Percentiles rank a stretch among this genome's conserved stretches.
Evolutionary conservation across 2,113 vertebrate species (phyloP).

Genomic region (Dolichallabes microphthalmus): DNA sequence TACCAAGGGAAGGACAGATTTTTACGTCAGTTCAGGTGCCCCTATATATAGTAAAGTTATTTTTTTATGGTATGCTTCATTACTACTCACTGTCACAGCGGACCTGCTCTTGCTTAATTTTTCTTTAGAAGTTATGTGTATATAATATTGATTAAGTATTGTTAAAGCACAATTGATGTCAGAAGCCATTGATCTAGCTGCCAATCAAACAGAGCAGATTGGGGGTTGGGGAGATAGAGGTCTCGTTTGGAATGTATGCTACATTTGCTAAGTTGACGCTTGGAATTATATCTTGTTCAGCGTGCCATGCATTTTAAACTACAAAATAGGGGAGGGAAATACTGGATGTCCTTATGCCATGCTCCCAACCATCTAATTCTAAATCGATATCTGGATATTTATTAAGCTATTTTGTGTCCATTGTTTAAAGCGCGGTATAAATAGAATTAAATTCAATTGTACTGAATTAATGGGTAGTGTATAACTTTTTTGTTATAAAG

Average conservation of each 20-base stretch:
- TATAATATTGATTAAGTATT: background rate
- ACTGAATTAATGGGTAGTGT: background rate
- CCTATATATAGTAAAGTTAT: no score
- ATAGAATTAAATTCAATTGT: background rate
- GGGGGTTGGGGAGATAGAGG: background rate
- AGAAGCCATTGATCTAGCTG: slow-evolving; percentile 24
- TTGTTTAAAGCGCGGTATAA: background rate
- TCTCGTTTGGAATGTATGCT: background rate
- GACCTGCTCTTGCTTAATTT: background rate
- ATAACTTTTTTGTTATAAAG: background rate
- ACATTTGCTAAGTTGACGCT: background rate
- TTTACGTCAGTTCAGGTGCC: background rate
- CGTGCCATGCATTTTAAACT: background rate
- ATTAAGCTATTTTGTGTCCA: background rate
- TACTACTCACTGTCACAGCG: background rate
- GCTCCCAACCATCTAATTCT: background rate
- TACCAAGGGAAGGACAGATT: background rate
- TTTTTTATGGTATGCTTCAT: background rate
- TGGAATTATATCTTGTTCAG: background rate
- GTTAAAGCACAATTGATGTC: slow-evolving; percentile 38
- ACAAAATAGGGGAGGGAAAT: background rate
- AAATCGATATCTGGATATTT: background rate
- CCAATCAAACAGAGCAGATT: slow-evolving; percentile 40
- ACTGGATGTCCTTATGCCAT: no score
- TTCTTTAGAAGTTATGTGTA: background rate